Evolutionary conservation across 2,113 vertebrate genomes (phyloP), one percentile per base, ranked within the genome.

Genomic region (Cavia aperea): DNA sequence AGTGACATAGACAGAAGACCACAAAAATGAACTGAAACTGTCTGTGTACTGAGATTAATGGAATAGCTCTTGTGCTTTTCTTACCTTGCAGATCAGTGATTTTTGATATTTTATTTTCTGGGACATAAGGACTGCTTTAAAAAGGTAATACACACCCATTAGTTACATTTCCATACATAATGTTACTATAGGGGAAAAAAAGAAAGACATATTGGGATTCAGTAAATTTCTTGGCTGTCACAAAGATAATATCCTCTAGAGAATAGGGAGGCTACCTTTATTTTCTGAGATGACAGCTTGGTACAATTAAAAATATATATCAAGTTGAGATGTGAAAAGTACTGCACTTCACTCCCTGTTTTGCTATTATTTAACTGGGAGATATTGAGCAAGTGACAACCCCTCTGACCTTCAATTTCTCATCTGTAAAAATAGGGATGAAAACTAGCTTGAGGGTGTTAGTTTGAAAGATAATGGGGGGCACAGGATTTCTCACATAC

Each of bases 181-280:
- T 78, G 73, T 10, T 60, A 26, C 63, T 7, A 72, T 81, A 18
- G 39, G 16, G 16, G 85, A 86, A 88, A 86, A 24, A 68, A 92
- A 65, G 19, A 85, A 90, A 56, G 11, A 83, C 89, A 86, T 94
- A 89, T 60, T 93, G 29, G 33, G 24, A 81, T 81, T 82, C 21
- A 54, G 5, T 83, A 36, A 29, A 81, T 93, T 93, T 84, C 31
- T 46, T 54, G 24, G 21, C 13, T 87, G 8, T 72, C 36, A 63
- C 81, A 92, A 95, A 92, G n/a, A 23, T 86, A 72, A 78, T 94
- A 82, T 85, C 26, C 36, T 89, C 62, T 79, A 16, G 63, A 91
- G 16, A 54, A 1, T 43, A 10, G 16, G 7, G 90, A 87, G 60
- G 49, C 11, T 49, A n/a, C 54, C 90, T 77, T 51, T 87, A 91